Conservation (phyloP, 2,113 vertebrate species). For the Xiphias gladius region DNA sequence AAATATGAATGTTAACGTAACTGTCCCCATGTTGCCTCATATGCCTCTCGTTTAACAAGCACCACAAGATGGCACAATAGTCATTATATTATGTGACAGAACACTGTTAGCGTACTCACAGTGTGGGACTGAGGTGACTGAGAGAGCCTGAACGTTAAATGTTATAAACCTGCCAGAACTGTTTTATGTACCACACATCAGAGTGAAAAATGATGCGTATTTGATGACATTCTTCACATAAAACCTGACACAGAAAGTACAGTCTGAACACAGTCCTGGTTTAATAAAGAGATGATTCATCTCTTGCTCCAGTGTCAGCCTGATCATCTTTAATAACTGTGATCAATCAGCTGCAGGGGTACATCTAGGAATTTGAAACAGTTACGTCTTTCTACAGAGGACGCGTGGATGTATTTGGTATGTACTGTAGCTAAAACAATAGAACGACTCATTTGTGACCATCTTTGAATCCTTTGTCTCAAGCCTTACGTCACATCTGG, state of each 20-base stretch:
- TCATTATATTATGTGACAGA: not conserved
- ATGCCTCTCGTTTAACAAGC: not conserved
- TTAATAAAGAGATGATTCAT: not conserved
- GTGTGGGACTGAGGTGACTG: not conserved
- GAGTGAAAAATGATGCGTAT: not conserved
- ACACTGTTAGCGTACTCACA: not conserved
- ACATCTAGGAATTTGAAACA: not conserved
- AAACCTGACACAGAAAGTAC: not conserved
- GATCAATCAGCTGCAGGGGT: slow-evolving; percentile 34
- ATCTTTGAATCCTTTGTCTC: slow-evolving; percentile 79
- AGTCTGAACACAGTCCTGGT: not conserved
- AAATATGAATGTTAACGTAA: not conserved
- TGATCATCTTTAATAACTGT: slow-evolving; percentile 16
- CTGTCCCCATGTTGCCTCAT: not conserved
- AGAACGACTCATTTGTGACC: slow-evolving; percentile 50
- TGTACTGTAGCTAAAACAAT: slow-evolving; percentile 46
- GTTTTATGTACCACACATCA: not conserved
- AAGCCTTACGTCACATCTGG: slow-evolving; percentile 76
- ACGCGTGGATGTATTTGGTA: slow-evolving; percentile 7
- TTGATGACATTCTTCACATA: not conserved
- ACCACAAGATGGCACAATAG: slow-evolving; percentile 79
- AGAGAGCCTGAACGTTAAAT: not conserved
- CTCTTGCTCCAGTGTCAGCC: not conserved
- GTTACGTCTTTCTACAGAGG: not conserved
- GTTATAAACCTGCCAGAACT: not conserved